A percentile compares a stretch with the other conserved stretches of the same genome.
Evolutionary conservation across 2,797 vertebrate species (phyloP).

Genomic region (Nothura maculosa): DNA sequence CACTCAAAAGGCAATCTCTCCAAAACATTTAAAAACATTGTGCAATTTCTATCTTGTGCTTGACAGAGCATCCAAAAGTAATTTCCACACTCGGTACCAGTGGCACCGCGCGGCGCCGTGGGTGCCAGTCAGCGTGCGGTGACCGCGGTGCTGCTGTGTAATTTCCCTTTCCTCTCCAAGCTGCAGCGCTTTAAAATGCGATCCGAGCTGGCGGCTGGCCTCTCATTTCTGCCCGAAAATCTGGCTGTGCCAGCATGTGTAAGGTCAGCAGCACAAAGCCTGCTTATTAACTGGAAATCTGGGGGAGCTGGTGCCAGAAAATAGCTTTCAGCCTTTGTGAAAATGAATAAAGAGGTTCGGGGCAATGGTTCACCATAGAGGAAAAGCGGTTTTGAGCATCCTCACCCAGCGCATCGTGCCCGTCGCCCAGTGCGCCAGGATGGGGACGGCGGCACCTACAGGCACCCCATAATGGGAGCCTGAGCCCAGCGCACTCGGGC

Average conservation of each 20-base stretch:
- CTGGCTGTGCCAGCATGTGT: constrained; percentile 25
- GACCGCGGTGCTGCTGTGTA: background rate
- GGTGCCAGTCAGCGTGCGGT: constrained; percentile 45
- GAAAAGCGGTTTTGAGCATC: background rate
- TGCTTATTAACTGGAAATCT: constrained; percentile 68
- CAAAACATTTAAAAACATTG: constrained; percentile 80
- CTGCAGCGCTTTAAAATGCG: constrained; percentile 20
- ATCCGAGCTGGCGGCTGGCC: constrained; percentile 28
- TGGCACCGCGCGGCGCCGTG: constrained; percentile 32
- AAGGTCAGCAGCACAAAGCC: constrained; percentile 70
- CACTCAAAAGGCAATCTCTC: constrained; percentile 84
- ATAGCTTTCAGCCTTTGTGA: constrained; percentile 58
- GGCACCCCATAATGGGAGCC: no score
- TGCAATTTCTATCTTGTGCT: constrained; percentile 84
- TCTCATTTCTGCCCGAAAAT: constrained; percentile 45
- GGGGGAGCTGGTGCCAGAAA: constrained; percentile 58
- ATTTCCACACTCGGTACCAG: constrained; percentile 73
- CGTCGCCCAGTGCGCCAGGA: background rate
- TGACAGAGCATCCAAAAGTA: constrained; percentile 84
- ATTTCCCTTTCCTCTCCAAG: background rate
- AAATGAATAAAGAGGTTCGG: constrained; percentile 47
- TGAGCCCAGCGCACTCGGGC: no score
- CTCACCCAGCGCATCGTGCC: background rate
- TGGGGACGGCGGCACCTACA: no score
- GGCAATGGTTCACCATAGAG: constrained; percentile 28